Evolutionary conservation across 2,888 invertebrate genomes (phyloP).

Genomic region (Lithophane semibrunnea): DNA sequence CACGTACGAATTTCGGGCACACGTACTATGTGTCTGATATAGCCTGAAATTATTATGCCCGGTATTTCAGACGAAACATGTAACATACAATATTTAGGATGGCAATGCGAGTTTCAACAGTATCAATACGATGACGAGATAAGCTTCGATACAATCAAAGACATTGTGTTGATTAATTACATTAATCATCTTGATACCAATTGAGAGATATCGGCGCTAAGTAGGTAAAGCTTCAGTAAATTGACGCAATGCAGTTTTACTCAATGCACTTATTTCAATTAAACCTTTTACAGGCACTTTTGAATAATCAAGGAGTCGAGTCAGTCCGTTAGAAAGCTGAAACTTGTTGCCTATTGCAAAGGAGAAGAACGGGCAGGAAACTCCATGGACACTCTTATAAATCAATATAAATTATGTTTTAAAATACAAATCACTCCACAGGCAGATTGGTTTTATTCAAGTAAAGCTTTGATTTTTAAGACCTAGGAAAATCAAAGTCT

Average conservation of each 20-base stretch:
- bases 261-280: background rate
- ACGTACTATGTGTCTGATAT: background rate
- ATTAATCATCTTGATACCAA: background rate
- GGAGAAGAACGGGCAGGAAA: background rate
- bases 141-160: background rate
- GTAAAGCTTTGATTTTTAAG: background rate
- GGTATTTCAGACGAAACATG: background rate
- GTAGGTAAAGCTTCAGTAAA: background rate
- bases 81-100: background rate
- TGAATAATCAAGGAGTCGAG: too few species aligned
- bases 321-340: too few species aligned
- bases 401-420: background rate
- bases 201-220: background rate
- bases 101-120: background rate
- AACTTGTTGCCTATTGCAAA: background rate
- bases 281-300: background rate
- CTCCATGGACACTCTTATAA: background rate
- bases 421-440: background rate
- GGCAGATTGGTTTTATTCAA: too few species aligned
- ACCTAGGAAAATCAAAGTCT: background rate
- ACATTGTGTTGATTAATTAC: background rate
- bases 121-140: background rate
- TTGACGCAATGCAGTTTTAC: background rate
- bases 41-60: background rate
- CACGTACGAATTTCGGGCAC: background rate